Percentiles rank a stretch among this genome's conserved stretches.
Evolutionary conservation across 2,888 invertebrate genomes (phyloP).

Genomic region (Sinhomidia bicolor): DNA sequence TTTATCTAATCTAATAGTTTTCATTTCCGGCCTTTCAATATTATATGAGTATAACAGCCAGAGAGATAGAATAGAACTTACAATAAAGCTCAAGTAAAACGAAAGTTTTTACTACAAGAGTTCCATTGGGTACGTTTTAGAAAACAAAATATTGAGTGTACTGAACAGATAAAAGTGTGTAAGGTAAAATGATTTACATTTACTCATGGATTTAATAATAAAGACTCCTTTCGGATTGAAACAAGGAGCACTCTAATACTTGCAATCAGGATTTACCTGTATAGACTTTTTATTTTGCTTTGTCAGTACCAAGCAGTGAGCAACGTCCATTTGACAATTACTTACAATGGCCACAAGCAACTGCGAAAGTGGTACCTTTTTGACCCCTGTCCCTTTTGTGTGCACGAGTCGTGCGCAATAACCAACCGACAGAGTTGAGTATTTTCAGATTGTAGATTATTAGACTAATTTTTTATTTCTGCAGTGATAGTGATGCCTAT

Average conservation of each 20-base stretch:
- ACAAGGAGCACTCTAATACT: too few species aligned
- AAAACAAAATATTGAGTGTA: too few species aligned
- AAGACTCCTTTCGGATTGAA: too few species aligned
- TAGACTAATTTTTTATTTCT: background rate
- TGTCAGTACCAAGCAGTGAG: background rate
- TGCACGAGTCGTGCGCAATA: background rate
- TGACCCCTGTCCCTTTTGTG: constrained; percentile 58
- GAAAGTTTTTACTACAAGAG: too few species aligned
- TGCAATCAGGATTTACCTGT: too few species aligned
- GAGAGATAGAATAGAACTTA: too few species aligned
- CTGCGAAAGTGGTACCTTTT: constrained; percentile 10
- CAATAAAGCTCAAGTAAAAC: too few species aligned
- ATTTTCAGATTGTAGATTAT: background rate
- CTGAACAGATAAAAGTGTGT: too few species aligned
- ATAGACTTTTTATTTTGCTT: too few species aligned
- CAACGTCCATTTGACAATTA: constrained; percentile 13
- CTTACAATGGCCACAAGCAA: background rate
- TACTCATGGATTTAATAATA: too few species aligned
- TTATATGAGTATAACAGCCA: background rate
- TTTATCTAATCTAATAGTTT: background rate
- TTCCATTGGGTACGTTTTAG: too few species aligned
- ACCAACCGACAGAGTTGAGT: background rate
- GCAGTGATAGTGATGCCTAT: background rate
- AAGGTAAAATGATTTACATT: too few species aligned
- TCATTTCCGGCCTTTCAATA: background rate